Conservation (phyloP, 2,113 vertebrate genomes). For the Bubo bubo region DNA sequence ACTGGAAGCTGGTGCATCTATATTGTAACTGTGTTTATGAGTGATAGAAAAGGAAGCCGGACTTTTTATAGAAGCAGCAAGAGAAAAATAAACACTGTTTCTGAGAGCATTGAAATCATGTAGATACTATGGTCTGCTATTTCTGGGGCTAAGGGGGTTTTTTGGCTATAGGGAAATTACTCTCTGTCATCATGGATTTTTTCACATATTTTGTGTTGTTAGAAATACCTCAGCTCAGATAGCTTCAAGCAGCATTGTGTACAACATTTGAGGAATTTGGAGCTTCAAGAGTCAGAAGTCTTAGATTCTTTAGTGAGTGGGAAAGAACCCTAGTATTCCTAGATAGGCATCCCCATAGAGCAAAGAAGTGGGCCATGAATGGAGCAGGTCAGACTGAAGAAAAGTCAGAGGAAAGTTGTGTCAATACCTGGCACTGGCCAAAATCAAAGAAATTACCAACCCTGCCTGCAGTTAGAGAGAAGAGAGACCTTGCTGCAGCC, state of each 20-base stretch:
- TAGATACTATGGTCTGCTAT: not conserved
- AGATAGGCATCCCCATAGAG: not conserved
- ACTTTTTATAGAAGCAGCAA: not conserved
- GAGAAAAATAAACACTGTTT: not conserved
- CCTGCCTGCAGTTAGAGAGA: not conserved
- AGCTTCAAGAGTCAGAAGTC: not conserved
- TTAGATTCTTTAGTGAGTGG: not conserved
- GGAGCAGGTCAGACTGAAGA: not conserved
- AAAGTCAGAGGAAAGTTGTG: not conserved
- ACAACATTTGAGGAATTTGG: not conserved
- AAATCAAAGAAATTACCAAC: not conserved
- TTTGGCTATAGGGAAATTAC: not conserved
- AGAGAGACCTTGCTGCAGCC: not conserved
- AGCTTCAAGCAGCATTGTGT: not conserved
- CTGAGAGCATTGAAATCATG: fast-evolving
- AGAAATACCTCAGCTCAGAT: not conserved
- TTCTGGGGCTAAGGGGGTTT: not conserved
- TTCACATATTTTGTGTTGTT: not conserved
- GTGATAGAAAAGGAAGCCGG: not conserved
- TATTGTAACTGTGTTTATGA: not conserved
- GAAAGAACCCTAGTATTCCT: not conserved
- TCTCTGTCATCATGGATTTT: not conserved
- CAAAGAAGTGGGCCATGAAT: not conserved
- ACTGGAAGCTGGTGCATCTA: not conserved
- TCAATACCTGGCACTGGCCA: not conserved